phyloP scores from a whole-genome alignment of 2,797 vertebrate genomes.

The Eulemur mongoz region DNA sequence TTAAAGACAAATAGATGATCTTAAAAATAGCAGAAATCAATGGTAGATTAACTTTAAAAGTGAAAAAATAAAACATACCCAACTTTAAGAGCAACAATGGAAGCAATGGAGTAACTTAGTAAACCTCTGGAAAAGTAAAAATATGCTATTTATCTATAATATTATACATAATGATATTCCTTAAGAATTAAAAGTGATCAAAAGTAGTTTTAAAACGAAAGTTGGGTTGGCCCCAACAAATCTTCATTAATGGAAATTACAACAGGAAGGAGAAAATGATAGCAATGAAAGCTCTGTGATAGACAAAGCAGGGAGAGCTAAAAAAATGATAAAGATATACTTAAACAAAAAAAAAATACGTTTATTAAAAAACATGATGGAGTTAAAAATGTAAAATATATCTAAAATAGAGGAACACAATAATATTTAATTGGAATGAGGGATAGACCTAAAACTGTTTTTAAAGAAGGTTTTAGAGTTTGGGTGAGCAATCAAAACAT shows the following conservation, averaged over 20 bases:
- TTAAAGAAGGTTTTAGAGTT: neutral
- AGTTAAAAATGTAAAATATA: neutral
- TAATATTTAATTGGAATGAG: neutral
- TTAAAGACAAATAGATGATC: neutral
- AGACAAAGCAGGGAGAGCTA: neutral
- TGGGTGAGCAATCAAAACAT: neutral
- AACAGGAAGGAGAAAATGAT: neutral
- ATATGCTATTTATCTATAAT: neutral
- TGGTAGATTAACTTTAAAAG: neutral
- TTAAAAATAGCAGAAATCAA: neutral
- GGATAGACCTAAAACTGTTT: neutral
- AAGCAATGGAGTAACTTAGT: neutral
- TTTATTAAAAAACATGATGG: neutral
- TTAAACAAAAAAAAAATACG: neutral
- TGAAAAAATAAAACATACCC: neutral
- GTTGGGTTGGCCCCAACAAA: neutral
- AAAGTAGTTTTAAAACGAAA: neutral
- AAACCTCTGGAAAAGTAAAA: neutral
- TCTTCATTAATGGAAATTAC: neutral
- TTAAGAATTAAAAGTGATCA: neutral
- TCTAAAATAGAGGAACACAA: neutral
- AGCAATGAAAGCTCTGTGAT: neutral
- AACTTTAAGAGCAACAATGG: neutral
- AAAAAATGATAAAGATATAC: neutral
- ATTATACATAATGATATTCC: neutral